Conservation (phyloP, 1,140 invertebrate species). For the Megalonaias nervosa region DNA sequence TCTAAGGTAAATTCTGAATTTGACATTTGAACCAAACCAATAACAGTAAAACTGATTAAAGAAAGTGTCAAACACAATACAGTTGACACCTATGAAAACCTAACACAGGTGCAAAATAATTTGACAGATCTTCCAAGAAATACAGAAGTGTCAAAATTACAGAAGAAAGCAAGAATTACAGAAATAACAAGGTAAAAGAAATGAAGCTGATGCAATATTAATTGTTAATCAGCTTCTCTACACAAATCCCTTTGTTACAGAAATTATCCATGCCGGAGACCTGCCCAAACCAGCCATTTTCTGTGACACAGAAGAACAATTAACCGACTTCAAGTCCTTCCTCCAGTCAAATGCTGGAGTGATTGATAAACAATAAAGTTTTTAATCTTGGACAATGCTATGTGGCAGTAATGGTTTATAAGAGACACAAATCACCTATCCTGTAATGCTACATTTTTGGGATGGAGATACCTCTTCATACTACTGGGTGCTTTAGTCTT, state of each 20-base stretch:
- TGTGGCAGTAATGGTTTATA: conserved; percentile 24
- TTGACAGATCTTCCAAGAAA: no score
- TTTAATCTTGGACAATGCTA: conserved; percentile 26
- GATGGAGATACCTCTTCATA: conserved; percentile 23
- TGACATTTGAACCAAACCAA: no score
- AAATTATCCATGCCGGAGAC: conserved; percentile 8
- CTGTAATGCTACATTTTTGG: conserved; percentile 26
- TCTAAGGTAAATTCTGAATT: no score
- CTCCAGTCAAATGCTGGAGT: background rate
- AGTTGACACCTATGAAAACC: no score
- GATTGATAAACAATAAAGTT: conserved; percentile 2
- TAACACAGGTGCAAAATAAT: no score
- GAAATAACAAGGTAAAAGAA: no score
- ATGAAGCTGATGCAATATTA: no score
- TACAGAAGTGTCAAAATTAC: no score
- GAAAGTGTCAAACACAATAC: no score
- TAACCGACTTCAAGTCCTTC: conserved; percentile 2
- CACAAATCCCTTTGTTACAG: conserved; percentile 5
- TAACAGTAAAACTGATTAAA: no score
- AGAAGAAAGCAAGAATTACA: no score
- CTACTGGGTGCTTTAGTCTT: background rate
- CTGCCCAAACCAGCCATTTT: background rate
- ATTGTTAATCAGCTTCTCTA: background rate
- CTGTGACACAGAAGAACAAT: conserved; percentile 12
- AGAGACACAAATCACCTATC: conserved; percentile 6